phyloP scores from a whole-genome alignment of 2,113 vertebrate species.

The Myrmophylax atrothorax region DNA sequence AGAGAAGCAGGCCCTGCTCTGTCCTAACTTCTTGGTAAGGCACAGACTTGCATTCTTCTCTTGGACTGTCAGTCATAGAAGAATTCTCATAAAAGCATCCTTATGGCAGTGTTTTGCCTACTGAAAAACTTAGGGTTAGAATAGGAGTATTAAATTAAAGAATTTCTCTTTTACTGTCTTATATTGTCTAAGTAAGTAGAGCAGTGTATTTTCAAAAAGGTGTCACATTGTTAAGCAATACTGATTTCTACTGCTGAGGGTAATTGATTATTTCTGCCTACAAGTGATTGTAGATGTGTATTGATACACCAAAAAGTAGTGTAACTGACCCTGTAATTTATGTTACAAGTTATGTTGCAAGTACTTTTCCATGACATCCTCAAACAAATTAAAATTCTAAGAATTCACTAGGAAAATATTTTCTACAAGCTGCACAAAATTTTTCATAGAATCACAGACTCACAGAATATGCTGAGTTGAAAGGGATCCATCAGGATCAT shows the following conservation, averaged over 20 bases:
- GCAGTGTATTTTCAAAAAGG: not conserved
- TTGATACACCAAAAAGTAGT: not conserved
- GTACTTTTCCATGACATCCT: not conserved
- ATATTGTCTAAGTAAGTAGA: not conserved
- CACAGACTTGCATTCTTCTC: not conserved
- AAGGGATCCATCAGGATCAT: not conserved
- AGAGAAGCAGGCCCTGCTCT: not conserved
- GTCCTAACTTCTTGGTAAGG: not conserved
- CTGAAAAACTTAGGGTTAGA: not conserved
- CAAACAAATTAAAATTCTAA: not conserved
- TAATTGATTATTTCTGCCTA: not conserved
- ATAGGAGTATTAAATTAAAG: not conserved
- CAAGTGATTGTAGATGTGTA: not conserved
- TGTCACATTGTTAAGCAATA: not conserved
- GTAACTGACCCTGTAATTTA: not conserved
- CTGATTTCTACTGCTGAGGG: not conserved
- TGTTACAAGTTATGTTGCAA: not conserved
- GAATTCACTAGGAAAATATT: not conserved
- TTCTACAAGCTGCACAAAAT: not conserved
- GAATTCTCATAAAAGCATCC: not conserved
- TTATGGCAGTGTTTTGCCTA: not conserved
- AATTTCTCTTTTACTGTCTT: not conserved
- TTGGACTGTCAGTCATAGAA: not conserved
- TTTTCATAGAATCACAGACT: not conserved
- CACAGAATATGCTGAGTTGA: not conserved